Conservation (phyloP, 2,113 vertebrate genomes). For the Varanus salvator region DNA sequence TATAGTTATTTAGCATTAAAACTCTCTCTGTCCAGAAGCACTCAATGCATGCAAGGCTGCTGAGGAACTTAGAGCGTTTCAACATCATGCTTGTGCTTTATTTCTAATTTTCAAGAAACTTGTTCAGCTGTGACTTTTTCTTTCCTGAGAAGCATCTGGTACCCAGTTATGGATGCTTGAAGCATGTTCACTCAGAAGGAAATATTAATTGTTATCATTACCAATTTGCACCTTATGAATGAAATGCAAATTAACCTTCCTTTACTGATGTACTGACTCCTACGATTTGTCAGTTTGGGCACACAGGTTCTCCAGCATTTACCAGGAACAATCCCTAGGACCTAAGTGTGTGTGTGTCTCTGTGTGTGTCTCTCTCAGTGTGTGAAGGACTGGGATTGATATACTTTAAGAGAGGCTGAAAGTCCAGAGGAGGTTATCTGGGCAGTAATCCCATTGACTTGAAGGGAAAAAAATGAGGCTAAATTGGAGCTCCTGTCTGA, state of each 20-base stretch:
- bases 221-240: not conserved
- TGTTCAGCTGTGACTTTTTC: not conserved
- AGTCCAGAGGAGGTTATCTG: too few relatives aligned
- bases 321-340: not conserved
- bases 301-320: not conserved
- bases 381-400: too few relatives aligned
- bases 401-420: too few relatives aligned
- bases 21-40: too few relatives aligned
- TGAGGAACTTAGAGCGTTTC: not conserved
- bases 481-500: not conserved
- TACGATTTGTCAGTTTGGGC: not conserved
- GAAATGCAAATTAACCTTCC: not conserved
- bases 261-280: not conserved
- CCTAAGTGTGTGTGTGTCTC: not conserved
- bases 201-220: not conserved
- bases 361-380: not conserved
- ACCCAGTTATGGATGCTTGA: not conserved
- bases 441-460: too few relatives aligned
- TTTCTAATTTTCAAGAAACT: not conserved
- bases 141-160: not conserved
- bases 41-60: not conserved
- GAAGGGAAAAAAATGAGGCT: too few relatives aligned
- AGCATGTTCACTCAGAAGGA: conserved; percentile 5
- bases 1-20: too few relatives aligned
- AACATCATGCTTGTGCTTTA: not conserved